Conservation (phyloP, 2,797 vertebrate genomes). For the Paguma larvata region DNA sequence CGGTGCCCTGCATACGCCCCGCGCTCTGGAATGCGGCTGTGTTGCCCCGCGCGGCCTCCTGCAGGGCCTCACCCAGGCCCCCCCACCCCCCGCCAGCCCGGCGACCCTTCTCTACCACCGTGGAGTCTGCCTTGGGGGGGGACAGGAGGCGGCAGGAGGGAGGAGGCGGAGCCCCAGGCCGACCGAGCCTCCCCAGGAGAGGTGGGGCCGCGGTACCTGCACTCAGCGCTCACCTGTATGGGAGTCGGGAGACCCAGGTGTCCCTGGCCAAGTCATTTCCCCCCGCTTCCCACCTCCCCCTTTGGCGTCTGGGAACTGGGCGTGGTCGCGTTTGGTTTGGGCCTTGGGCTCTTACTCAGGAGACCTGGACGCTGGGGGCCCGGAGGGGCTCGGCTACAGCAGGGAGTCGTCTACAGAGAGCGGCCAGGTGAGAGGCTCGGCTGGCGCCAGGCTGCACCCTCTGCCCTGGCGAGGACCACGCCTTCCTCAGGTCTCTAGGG, state of each 20-base stretch:
- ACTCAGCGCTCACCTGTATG: not conserved
- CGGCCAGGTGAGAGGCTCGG: too few species aligned
- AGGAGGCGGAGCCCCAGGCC: not conserved
- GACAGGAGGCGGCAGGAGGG: not conserved
- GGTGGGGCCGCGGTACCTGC: not conserved
- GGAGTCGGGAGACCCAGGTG: not conserved
- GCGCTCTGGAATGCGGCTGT: not conserved
- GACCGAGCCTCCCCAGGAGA: not conserved
- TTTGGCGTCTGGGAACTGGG: not conserved
- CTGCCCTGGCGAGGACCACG: not conserved
- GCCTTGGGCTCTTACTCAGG: fast-evolving
- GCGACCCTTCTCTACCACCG: not conserved
- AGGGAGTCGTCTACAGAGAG: not conserved
- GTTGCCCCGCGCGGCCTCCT: not conserved
- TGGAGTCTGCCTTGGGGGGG: not conserved
- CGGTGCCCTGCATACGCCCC: not conserved
- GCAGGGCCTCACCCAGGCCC: not conserved
- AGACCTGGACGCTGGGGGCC: not conserved
- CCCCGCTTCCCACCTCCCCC: not conserved
- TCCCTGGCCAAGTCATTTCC: not conserved
- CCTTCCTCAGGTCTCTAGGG: not conserved
- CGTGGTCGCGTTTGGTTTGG: too few species aligned
- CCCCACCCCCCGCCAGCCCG: not conserved
- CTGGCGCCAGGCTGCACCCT: not conserved
- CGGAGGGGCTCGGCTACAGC: not conserved